These are phyloP conservation scores for Mustela lutreola DNA, from an alignment of 2,113 vertebrate genomes.

Conservation along the genomic window DNA sequence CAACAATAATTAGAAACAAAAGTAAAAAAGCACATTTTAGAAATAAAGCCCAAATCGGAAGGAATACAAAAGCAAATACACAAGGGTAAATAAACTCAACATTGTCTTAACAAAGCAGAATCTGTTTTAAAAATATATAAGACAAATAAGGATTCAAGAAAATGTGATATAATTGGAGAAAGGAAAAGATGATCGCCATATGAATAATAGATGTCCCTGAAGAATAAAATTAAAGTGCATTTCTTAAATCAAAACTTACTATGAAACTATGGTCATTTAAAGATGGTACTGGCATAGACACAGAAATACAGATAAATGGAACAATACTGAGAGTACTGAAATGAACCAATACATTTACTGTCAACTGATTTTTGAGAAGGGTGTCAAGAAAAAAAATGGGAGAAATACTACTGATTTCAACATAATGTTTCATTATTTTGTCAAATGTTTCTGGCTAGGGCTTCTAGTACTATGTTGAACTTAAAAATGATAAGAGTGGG, in stretches of 20 bases:
- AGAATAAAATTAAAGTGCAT: conserved; percentile 21
- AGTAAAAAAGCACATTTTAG: background rate
- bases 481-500: background rate
- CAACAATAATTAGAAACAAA: background rate
- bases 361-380: background rate
- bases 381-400: background rate
- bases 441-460: background rate
- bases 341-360: background rate
- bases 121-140: background rate
- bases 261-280: background rate
- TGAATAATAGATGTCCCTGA: background rate
- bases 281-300: background rate
- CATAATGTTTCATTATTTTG: background rate
- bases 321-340: background rate
- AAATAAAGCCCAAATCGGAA: background rate
- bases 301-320: background rate
- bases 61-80: background rate
- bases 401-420: background rate
- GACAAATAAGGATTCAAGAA: background rate
- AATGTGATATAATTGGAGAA: background rate
- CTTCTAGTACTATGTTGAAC: background rate
- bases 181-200: conserved; percentile 17
- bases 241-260: background rate
- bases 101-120: background rate
- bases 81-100: background rate